Base-by-base conservation (phyloP, 2,888 invertebrate species). In the Alloscopus bannaensis region DNA sequence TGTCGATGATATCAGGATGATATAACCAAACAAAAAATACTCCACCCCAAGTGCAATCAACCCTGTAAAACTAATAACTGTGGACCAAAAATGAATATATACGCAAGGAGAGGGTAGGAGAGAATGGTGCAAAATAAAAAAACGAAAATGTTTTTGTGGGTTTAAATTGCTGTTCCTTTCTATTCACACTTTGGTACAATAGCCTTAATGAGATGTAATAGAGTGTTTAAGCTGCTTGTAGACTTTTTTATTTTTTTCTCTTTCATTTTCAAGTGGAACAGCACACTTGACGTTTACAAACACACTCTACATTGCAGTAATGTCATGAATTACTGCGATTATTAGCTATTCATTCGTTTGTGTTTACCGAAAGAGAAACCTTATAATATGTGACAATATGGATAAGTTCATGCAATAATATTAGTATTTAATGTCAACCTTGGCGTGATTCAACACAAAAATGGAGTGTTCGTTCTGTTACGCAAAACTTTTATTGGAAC, bases 141-240 rank as follows among this genome's bases (percentile, higher is more conserved):
- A 69, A 45, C 26, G 55, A 59, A 8, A 36, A 55, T 68, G 50
- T 29, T 55, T 68, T 68, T 36, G 36, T 3, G 16, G 36, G 36
- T 36, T 13, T n/a, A 47, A n/a, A 13, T n/a, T n/a, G n/a, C n/a
- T n/a, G n/a, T n/a, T 31, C 6, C 11, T 31, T 28, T 52, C 22
- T 52, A 73, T 57, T 57, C 65, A 75, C 55, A 59, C 52, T 57
- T 60, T 69, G 76, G 69, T 68, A 76, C 68, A 68, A 65, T 60
- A 36, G 60, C 22, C 59, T 68, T 76, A 76, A 76, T 76, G 76
- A 76, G 68, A 62, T 76, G 60, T 69, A 76, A 76, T 76, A 60
- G 76, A 75, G 75, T 75, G 75, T 75, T 75, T 75, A 66, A 66
- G 57, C n/a, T n/a, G n/a, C n/a, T 62, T 29, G 57, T 29, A 57